Percentiles rank a stretch among this genome's conserved stretches.
phyloP scores from a whole-genome alignment of 2,113 vertebrate species.

The Tetrax tetrax region DNA sequence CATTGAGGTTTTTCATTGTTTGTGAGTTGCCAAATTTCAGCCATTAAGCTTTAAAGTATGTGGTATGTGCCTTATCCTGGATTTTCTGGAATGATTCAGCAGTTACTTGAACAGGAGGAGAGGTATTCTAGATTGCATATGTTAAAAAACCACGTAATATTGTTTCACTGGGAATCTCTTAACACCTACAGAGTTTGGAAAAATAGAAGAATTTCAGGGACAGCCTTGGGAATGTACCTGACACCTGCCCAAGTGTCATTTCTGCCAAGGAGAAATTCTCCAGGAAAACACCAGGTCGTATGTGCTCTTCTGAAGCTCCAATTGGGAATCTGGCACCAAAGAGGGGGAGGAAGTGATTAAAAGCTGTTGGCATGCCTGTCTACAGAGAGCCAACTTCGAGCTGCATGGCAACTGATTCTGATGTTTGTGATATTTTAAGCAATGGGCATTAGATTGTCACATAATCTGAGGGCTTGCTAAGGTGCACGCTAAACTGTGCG shows the following conservation, averaged over 20 bases:
- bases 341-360: background rate
- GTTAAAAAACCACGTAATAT: background rate
- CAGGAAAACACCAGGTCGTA: background rate
- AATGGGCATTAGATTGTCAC: background rate
- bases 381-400: background rate
- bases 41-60: background rate
- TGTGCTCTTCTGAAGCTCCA: background rate
- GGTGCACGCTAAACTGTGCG: background rate
- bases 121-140: background rate
- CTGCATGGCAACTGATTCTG: background rate
- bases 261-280: background rate
- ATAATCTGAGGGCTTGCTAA: background rate
- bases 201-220: background rate
- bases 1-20: background rate
- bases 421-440: background rate
- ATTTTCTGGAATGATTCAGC: background rate
- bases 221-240: background rate
- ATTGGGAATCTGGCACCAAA: background rate
- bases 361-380: background rate
- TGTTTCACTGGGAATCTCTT: background rate
- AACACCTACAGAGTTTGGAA: background rate
- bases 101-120: background rate
- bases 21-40: background rate
- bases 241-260: fast-evolving
- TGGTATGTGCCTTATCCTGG: background rate